phyloP scores from a whole-genome alignment of 2,113 vertebrate genomes.

The Chaenocephalus aceratus region DNA sequence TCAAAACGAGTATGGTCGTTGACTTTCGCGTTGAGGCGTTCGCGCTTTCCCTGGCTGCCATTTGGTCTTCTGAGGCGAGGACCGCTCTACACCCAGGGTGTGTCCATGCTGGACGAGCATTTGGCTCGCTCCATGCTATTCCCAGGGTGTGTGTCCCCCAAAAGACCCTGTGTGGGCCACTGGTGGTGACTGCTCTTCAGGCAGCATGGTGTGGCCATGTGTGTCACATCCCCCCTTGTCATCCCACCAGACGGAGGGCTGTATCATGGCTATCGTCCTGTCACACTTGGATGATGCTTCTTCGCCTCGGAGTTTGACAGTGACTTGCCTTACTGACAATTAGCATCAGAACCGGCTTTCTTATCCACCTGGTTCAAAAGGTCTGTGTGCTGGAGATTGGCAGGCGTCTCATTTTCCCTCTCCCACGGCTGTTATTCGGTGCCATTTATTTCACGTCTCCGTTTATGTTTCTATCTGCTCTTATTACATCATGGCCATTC shows the following conservation, averaged over 20 bases:
- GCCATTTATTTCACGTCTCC: constrained; percentile 49
- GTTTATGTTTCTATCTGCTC: constrained; percentile 43
- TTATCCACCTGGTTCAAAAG: constrained; percentile 79
- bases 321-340: constrained; percentile 77
- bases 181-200: constrained; percentile 70
- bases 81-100: constrained; percentile 31
- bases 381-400: constrained; percentile 72
- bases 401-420: constrained; percentile 63
- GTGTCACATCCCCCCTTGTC: constrained; percentile 76
- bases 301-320: constrained; percentile 72
- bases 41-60: constrained; percentile 50
- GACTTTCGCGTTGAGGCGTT: constrained; percentile 57
- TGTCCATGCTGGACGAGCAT: constrained; percentile 54
- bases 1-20: constrained; percentile 59
- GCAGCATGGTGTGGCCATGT: constrained; percentile 78
- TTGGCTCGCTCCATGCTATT: constrained; percentile 56
- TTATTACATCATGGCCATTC: constrained; percentile 32
- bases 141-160: constrained; percentile 67
- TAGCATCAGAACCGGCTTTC: constrained; percentile 76
- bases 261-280: constrained; percentile 79
- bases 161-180: constrained; percentile 75
- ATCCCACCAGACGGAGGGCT: constrained; percentile 79
- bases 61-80: constrained; percentile 49
- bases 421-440: constrained; percentile 52
- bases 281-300: constrained; percentile 78